These are phyloP conservation scores for Slavum lentiscoides DNA, from an alignment of 2,888 invertebrate genomes.

Conservation along the genomic window DNA sequence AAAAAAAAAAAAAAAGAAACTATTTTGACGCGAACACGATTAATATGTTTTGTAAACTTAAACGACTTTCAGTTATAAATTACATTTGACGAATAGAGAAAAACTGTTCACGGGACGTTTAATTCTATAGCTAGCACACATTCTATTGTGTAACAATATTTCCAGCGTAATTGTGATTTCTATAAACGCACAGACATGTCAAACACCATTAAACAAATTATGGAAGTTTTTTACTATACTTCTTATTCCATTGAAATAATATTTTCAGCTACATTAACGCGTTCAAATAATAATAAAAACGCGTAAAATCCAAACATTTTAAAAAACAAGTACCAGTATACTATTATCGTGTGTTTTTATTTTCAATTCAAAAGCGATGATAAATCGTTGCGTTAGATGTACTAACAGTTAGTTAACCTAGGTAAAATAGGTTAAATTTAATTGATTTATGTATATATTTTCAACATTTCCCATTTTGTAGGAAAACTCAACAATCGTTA, in stretches of 20 bases:
- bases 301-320: not conserved
- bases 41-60: not conserved
- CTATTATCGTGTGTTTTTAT: no score
- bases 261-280: constrained; percentile 10
- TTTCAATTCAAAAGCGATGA: no score
- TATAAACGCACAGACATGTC: not conserved
- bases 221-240: not conserved
- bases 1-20: no score
- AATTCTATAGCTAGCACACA: not conserved
- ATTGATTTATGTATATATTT: no score
- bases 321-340: no score
- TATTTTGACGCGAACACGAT: not conserved
- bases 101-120: constrained; percentile 19
- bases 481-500: no score
- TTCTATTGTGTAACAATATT: not conserved
- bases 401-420: no score
- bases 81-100: not conserved
- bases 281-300: not conserved
- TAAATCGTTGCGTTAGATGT: no score
- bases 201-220: constrained; percentile 1
- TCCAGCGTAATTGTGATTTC: not conserved
- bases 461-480: no score
- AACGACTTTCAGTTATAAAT: not conserved
- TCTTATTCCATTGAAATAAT: not conserved
- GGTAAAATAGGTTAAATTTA: no score